These are phyloP conservation scores for Dione juno DNA, from an alignment of 2,888 invertebrate genomes.

Conservation along the genomic window DNA sequence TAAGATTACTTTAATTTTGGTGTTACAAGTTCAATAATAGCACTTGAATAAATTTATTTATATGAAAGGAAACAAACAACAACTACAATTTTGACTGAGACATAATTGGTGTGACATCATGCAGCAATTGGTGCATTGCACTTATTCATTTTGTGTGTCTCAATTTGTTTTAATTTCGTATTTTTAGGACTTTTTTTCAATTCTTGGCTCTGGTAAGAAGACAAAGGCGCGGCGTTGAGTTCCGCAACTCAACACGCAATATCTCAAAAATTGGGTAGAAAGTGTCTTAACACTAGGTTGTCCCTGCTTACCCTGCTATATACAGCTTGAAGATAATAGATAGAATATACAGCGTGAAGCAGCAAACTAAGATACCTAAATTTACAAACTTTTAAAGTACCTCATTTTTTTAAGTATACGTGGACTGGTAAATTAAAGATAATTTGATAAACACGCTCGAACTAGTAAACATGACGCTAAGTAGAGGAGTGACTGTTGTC, in stretches of 20 bases:
- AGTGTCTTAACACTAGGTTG: too few species aligned
- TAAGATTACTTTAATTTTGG: too few species aligned
- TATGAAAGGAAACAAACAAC: neutral
- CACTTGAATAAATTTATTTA: neutral
- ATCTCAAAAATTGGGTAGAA: too few species aligned
- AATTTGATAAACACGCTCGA: conserved; percentile 31
- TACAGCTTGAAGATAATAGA: too few species aligned
- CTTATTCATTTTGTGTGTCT: neutral
- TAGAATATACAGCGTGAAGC: too few species aligned
- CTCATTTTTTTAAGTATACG: neutral
- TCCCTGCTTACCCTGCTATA: too few species aligned
- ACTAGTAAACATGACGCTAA: conserved; percentile 5
- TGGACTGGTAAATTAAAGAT: conserved; percentile 17
- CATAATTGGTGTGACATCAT: conserved; percentile 9
- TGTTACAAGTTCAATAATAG: neutral
- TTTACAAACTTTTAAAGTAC: neutral
- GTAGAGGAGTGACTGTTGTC: conserved; percentile 9
- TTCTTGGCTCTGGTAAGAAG: too few species aligned
- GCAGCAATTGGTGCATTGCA: conserved; percentile 11
- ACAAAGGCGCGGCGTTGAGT: too few species aligned
- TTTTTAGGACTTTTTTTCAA: too few species aligned
- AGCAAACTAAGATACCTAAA: too few species aligned
- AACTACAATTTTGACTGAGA: neutral
- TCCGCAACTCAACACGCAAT: too few species aligned
- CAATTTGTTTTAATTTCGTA: neutral